A percentile compares a stretch with the other conserved stretches of the same genome.
Conservation (phyloP, 1,140 invertebrate species). For the Pseudomyrmex sp. region DNA sequence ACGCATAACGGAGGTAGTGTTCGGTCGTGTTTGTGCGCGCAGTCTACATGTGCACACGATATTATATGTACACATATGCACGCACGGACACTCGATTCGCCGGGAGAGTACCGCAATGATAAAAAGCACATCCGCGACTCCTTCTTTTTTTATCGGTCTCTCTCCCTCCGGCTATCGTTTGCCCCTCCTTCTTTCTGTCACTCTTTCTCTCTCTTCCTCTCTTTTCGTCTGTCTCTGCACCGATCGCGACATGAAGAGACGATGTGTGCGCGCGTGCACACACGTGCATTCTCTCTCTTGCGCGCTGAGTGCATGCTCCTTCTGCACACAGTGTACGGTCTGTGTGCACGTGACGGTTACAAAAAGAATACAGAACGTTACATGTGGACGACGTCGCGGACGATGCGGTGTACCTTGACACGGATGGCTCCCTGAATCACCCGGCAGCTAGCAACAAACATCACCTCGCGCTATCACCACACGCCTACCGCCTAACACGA, state of each 20-base stretch:
- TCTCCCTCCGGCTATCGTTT: slow-evolving; percentile 41
- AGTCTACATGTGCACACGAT: background rate
- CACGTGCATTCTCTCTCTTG: background rate
- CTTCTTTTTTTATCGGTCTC: slow-evolving; percentile 41
- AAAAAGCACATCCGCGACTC: slow-evolving; percentile 58
- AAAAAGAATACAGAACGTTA: slow-evolving; percentile 82
- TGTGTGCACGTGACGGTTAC: slow-evolving; percentile 65
- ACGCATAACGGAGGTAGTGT: slow-evolving; percentile 62
- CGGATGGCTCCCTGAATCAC: slow-evolving; percentile 85
- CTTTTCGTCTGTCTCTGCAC: background rate
- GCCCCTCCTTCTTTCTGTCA: background rate
- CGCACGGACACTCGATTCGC: slow-evolving; percentile 22
- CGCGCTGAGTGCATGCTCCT: background rate
- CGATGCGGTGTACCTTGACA: slow-evolving; percentile 86
- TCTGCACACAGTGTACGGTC: slow-evolving; percentile 25
- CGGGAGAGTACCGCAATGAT: slow-evolving; percentile 41
- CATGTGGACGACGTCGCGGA: slow-evolving; percentile 74
- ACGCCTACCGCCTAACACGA: slow-evolving; percentile 78
- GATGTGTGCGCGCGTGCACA: background rate
- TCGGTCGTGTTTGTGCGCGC: slow-evolving; percentile 9
- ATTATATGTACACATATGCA: background rate
- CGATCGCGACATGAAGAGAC: background rate
- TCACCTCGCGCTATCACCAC: slow-evolving; percentile 83
- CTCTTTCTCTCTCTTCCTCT: background rate
- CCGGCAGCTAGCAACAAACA: slow-evolving; percentile 82